Evolutionary conservation across 2,113 vertebrate species (phyloP).

Genomic region (Nesogale talazaci): DNA sequence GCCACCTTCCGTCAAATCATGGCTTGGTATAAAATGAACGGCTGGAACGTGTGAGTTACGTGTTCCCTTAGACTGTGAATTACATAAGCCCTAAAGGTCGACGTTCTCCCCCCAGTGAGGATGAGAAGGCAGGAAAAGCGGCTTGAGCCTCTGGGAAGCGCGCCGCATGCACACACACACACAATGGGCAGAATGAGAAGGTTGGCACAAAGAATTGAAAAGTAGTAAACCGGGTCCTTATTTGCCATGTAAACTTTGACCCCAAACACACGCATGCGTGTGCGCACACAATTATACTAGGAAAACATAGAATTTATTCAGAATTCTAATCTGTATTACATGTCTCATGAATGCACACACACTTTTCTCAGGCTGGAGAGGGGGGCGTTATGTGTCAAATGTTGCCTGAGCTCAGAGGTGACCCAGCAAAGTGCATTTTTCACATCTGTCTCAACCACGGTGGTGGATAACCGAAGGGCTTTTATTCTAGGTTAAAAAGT

Average conservation of each 20-base stretch:
- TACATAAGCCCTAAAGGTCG: no score
- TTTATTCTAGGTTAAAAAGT: slow-evolving; percentile 28
- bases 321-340: neutral
- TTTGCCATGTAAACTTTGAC: neutral
- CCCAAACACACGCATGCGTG: neutral
- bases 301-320: slow-evolving; percentile 1
- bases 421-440: slow-evolving; percentile 5
- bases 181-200: neutral
- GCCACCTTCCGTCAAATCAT: no score
- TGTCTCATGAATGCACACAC: neutral
- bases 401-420: neutral
- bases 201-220: neutral
- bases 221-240: neutral
- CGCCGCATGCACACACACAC: neutral
- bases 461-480: neutral
- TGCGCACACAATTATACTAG: neutral
- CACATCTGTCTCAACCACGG: slow-evolving; percentile 31
- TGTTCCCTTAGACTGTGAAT: neutral
- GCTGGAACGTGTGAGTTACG: neutral
- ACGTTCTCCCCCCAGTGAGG: neutral
- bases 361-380: slow-evolving; percentile 31
- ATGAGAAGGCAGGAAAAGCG: neutral
- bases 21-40: no score
- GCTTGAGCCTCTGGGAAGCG: neutral
- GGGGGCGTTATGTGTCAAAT: no score